Base-by-base conservation (phyloP, 2,797 vertebrate genomes). In the Graptemys geographica region DNA sequence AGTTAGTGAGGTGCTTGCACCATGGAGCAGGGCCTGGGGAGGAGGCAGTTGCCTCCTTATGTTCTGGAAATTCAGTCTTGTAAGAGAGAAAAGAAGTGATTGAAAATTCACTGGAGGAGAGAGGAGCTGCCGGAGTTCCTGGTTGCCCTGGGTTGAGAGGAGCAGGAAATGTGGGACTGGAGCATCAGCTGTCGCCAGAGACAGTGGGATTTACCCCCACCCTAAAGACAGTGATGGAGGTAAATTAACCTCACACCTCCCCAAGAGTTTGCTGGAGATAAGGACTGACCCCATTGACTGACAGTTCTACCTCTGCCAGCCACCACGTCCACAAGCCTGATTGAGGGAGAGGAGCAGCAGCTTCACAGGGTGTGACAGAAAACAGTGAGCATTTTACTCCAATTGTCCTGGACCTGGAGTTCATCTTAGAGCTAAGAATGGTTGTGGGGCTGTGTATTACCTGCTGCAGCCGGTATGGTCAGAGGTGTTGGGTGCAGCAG, bases 1-100 rank as follows among this genome's bases (percentile, higher is more conserved):
- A 19, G 69, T 0, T 1, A 74, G 53, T 0, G 0, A 23, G 69
- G 0, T 1, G 11, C 37, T 12, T 55, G 51, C 2, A 44, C 83
- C 52, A 52, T 8, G 2, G 53, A 23, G 76, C 1, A 8, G 3
- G 16, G 62, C 51, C 87, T 31, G 0, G 79, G 78, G 37, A 62
- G 47, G 76, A 82, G 56, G 37, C 23, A 28, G 8, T 25, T 4
- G 1, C 0, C 0, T 5, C 56, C 47, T 78, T 57, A 74, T 0
- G 0, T 1, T 0, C 1, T 0, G 28, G 49, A 28, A 52, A 6
- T 59, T 59, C 33, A 81, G 21, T 49, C 78, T 33, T 69, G 28
- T 12, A 23, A 15, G n/a, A 53, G 79, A 76, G 53, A 92, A 52
- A 31, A 47, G 15, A 51, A 52, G 44, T 51, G 41, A 52, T 13